Evolutionary conservation across 1,140 invertebrate species (phyloP).

Genomic region (Ditylenchus dipsaci): DNA sequence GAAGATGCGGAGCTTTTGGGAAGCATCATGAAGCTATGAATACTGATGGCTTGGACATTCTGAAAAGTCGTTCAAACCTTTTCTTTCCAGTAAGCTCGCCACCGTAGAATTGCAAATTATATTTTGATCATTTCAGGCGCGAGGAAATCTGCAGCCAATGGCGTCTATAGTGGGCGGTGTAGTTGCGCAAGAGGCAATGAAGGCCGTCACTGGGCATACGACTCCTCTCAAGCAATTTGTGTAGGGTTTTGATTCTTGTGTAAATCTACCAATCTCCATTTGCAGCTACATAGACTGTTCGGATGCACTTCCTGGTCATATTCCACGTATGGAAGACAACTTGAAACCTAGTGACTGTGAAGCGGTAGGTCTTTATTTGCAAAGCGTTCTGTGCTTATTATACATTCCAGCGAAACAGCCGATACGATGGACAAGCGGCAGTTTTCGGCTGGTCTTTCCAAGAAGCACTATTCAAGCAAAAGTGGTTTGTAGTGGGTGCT

Average conservation of each 20-base stretch:
- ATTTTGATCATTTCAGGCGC: no score
- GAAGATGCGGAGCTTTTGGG: constrained; percentile 72
- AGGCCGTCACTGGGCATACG: constrained; percentile 92
- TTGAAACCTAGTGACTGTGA: constrained; percentile 71
- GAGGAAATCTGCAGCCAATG: constrained; percentile 82
- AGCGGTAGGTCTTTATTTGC: constrained; percentile 60
- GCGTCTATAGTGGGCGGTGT: constrained; percentile 89
- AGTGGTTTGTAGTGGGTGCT: constrained; percentile 71
- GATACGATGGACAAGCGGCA: constrained; percentile 87
- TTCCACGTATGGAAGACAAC: constrained; percentile 58
- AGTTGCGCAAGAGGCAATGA: constrained; percentile 79
- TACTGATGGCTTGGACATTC: constrained; percentile 59
- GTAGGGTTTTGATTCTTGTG: constrained; percentile 62
- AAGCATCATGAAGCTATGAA: constrained; percentile 58
- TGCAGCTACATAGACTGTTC: constrained; percentile 69
- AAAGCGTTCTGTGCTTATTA: no score
- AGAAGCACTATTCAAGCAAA: constrained; percentile 70
- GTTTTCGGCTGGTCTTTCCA: constrained; percentile 89
- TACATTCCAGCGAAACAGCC: constrained; percentile 52
- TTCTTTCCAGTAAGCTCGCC: constrained; percentile 20
- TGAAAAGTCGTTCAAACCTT: constrained; percentile 21
- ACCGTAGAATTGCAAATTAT: no score
- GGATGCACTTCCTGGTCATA: constrained; percentile 77
- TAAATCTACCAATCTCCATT: no score
- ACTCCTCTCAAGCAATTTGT: constrained; percentile 88